These are phyloP conservation scores for Protomyctophum bolini DNA, from an alignment of 2,113 vertebrate species.

Conservation along the genomic window DNA sequence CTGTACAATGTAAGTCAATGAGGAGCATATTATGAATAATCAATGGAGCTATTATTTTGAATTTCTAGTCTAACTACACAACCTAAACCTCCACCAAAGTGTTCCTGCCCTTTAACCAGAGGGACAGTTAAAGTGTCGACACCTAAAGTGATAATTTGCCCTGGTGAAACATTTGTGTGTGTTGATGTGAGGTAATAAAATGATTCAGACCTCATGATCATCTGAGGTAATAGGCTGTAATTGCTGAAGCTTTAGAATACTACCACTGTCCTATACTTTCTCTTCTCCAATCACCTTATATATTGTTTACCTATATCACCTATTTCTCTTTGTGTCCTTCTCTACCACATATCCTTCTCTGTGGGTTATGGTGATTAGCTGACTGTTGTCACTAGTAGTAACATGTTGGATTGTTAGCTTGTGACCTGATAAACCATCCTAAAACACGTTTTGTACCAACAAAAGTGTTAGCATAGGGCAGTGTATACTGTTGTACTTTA, in stretches of 20 bases:
- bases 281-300: background rate
- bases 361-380: slow-evolving; percentile 40
- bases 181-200: too few species aligned
- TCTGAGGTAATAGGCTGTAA: slow-evolving; percentile 15
- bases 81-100: too few species aligned
- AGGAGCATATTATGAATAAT: too few species aligned
- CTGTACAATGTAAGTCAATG: too few species aligned
- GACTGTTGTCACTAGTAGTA: slow-evolving; percentile 47
- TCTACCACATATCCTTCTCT: slow-evolving; percentile 16
- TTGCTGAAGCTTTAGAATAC: background rate
- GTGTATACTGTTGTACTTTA: slow-evolving; percentile 64
- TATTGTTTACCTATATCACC: background rate
- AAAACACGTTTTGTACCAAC: slow-evolving; percentile 54
- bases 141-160: background rate
- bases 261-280: background rate
- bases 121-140: background rate
- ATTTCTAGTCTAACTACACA: too few species aligned
- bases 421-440: slow-evolving; percentile 52
- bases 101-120: background rate
- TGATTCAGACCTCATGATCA: slow-evolving; percentile 4
- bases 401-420: slow-evolving; percentile 57
- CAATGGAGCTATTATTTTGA: too few species aligned
- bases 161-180: too few species aligned
- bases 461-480: slow-evolving; percentile 57
- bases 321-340: slow-evolving; percentile 4